phyloP scores from a whole-genome alignment of 2,888 invertebrate genomes.

The Rugalucina vietnamica region DNA sequence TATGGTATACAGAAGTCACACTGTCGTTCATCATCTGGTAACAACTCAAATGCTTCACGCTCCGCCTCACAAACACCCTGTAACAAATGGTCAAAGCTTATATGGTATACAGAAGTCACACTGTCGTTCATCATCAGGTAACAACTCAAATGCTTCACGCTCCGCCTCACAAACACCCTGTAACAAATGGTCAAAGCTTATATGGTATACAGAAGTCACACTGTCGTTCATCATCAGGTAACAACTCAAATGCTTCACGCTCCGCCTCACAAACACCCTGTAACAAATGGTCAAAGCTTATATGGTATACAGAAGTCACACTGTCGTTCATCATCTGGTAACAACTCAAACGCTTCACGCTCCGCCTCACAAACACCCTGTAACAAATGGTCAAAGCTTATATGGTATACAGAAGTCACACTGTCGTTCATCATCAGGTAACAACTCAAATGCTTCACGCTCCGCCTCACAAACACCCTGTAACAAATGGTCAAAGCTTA shows the following conservation, averaged over 20 bases:
- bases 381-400: too few relatives aligned
- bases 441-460: constrained; percentile 95
- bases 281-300: too few relatives aligned
- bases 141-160: constrained; percentile 95
- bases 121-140: constrained; percentile 97
- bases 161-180: constrained; percentile 94
- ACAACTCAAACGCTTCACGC: constrained; percentile 95
- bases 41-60: constrained; percentile 95
- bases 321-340: constrained; percentile 97
- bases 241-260: constrained; percentile 95
- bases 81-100: too few relatives aligned
- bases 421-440: constrained; percentile 97
- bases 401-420: constrained; percentile 97
- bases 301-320: constrained; percentile 97
- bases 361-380: constrained; percentile 94
- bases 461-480: constrained; percentile 94
- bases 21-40: constrained; percentile 97
- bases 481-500: too few relatives aligned
- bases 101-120: constrained; percentile 97
- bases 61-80: constrained; percentile 94
- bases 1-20: constrained; percentile 97
- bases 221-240: constrained; percentile 97
- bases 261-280: constrained; percentile 94
- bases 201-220: constrained; percentile 97
- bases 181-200: too few relatives aligned